Conservation (phyloP, 2,113 vertebrate species). For the Clarias batrachus region DNA sequence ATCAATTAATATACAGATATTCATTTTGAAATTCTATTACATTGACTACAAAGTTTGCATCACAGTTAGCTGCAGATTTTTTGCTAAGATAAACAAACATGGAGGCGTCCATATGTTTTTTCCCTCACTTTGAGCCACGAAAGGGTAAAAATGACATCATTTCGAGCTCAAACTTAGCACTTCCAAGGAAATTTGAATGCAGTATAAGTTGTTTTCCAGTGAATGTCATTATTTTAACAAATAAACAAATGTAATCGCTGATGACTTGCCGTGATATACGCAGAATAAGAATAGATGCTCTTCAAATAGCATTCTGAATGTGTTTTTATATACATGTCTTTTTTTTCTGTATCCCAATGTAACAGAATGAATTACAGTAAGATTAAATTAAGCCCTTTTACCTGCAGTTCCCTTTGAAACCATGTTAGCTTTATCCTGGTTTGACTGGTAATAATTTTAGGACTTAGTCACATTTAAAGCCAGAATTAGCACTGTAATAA, state of each 20-base stretch:
- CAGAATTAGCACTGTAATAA: conserved; percentile 28
- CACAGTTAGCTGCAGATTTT: neutral
- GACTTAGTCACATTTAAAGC: conserved; percentile 33
- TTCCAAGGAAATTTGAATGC: neutral
- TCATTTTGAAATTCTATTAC: too few relatives aligned
- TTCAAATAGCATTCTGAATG: neutral
- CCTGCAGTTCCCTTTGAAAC: neutral
- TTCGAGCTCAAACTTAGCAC: neutral
- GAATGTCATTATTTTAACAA: neutral
- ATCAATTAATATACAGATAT: neutral
- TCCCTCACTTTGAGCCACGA: neutral
- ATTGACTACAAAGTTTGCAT: neutral
- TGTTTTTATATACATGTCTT: neutral
- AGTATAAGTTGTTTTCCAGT: neutral
- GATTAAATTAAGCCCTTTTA: neutral
- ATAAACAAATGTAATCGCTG: neutral
- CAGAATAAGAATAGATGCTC: neutral
- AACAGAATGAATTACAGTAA: neutral
- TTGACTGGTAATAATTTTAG: conserved; percentile 29
- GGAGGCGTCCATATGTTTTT: neutral
- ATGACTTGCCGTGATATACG: neutral
- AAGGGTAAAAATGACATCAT: neutral
- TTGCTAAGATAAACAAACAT: neutral
- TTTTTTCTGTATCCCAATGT: neutral
- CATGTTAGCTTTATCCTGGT: neutral